Evolutionary conservation across 1,140 invertebrate species (phyloP).

Genomic region (Cheumatopsyche charites): DNA sequence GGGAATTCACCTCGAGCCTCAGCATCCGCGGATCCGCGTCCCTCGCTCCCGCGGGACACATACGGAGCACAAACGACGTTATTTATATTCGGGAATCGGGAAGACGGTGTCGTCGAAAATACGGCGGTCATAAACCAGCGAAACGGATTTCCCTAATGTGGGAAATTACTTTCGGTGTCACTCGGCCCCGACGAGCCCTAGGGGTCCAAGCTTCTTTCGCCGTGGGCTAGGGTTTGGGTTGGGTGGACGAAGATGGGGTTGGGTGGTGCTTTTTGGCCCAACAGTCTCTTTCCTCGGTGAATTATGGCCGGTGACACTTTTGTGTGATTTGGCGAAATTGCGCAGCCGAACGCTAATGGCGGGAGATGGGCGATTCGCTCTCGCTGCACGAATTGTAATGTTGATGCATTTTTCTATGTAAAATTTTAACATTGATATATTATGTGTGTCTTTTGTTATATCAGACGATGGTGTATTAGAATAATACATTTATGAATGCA

Average conservation of each 20-base stretch:
- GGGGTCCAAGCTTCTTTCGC: background rate
- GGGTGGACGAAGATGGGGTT: constrained; percentile 13
- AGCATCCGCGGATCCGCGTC: background rate
- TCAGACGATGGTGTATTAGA: no score
- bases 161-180: constrained; percentile 46
- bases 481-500: no score
- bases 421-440: no score
- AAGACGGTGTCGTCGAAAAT: constrained; percentile 45
- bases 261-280: background rate
- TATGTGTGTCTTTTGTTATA: no score
- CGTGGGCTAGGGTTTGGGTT: background rate
- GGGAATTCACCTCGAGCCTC: background rate
- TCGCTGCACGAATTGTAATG: background rate
- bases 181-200: constrained; percentile 28
- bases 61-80: constrained; percentile 38
- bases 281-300: background rate
- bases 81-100: constrained; percentile 45
- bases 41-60: constrained; percentile 31
- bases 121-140: constrained; percentile 43
- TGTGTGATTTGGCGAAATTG: constrained; percentile 32
- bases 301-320: constrained; percentile 31
- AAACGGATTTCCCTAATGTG: constrained; percentile 47
- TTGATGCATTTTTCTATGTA: no score
- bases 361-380: background rate
- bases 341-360: constrained; percentile 12